Base-by-base conservation (phyloP, 2,888 invertebrate species). In the Enchytraeus crypticus region DNA sequence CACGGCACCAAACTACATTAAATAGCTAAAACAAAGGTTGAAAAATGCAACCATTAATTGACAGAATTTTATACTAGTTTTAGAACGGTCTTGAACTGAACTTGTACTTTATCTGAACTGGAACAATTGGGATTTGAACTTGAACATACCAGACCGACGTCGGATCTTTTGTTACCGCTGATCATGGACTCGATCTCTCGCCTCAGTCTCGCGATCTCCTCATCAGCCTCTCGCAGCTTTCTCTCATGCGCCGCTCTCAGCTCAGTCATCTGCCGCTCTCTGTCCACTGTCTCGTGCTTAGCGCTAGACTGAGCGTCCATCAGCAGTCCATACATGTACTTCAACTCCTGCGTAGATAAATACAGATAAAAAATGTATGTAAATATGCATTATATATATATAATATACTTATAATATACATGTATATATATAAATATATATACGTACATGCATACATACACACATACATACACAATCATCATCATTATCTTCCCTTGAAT, bases 121-220 rank as follows among this genome's bases (percentile, higher is more conserved):
- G n/a, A n/a, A n/a, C n/a, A n/a, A n/a, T n/a, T n/a, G n/a, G n/a
- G n/a, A n/a, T n/a, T n/a, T n/a, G n/a, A n/a, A n/a, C n/a, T n/a
- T n/a, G n/a, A n/a, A 38, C 53, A 14, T 32, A 53, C 53, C 53
- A 53, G n/a, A n/a, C 53, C 53, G 18, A 53, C 23, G 32, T 53
- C 53, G 3, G 53, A 53, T 53, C 53, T 53, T n/a, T 30, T 53
- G 53, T 21, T 53, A 14, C 53, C 53, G 14, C 30, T 53, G 32
- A 53, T 30, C 18, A 53, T 53, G 0, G 53, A 27, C 53, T 53
- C 53, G 18, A 53, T 29, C 11, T 53, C 53, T 18, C 30, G 18
- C 21, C 32, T 27, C 53, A 53, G 23, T 11, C 27, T 29, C 0
- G 23, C 27, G 30, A 29, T 53, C 11, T 53, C 53, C 32, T 21